phyloP scores from a whole-genome alignment of 2,797 vertebrate genomes.

The Helarctos malayanus region DNA sequence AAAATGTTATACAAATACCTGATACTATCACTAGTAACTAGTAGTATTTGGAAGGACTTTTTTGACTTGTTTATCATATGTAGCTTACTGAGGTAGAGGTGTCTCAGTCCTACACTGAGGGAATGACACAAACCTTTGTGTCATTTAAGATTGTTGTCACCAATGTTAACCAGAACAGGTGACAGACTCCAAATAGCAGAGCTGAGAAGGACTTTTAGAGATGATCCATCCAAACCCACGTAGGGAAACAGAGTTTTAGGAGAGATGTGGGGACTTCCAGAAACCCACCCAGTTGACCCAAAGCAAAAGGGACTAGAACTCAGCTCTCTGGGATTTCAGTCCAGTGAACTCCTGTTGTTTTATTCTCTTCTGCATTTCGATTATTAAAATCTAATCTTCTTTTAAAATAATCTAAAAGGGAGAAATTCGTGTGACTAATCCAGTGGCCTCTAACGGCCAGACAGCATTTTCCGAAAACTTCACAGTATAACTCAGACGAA shows the following conservation, averaged over 20 bases:
- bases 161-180: neutral
- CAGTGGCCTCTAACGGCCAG: neutral
- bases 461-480: neutral
- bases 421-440: neutral
- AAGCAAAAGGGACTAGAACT: neutral
- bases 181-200: neutral
- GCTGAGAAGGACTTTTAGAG: neutral
- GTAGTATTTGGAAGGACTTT: neutral
- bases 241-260: neutral
- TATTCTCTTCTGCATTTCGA: neutral
- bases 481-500: neutral
- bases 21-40: neutral
- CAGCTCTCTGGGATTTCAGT: neutral
- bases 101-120: too few species aligned
- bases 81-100: neutral
- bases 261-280: neutral
- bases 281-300: neutral
- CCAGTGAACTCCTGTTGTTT: neutral
- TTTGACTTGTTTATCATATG: neutral
- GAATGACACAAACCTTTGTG: neutral
- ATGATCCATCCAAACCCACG: neutral
- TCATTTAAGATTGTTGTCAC: neutral
- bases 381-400: conserved; percentile 1
- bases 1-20: neutral
- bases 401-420: neutral